A percentile compares a stretch with the other conserved stretches of the same genome.
Evolutionary conservation across 2,113 vertebrate genomes (phyloP).

Genomic region (Lasiurus borealis): DNA sequence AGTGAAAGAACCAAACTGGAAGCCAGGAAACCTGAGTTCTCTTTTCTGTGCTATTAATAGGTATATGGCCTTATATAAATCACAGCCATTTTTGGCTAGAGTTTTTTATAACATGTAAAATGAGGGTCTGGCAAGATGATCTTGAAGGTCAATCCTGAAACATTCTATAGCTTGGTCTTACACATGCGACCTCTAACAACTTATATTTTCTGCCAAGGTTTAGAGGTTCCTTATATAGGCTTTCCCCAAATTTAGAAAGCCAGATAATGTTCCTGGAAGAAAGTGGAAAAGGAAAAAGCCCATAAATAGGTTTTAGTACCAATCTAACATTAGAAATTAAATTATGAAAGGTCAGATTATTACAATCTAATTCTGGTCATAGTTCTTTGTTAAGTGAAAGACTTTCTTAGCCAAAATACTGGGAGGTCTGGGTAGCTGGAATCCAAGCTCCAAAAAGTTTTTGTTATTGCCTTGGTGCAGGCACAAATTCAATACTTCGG

Average conservation of each 20-base stretch:
- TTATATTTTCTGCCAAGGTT: constrained; percentile 74
- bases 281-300: constrained; percentile 61
- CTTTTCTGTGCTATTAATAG: constrained; percentile 37
- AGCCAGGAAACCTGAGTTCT: constrained; percentile 51
- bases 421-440: constrained; percentile 68
- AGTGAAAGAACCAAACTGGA: not conserved
- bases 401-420: constrained; percentile 67
- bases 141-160: constrained; percentile 73
- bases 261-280: constrained; percentile 80
- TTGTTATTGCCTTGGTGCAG: constrained; percentile 8
- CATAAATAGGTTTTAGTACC: constrained; percentile 77
- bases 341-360: constrained; percentile 70
- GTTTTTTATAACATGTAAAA: constrained; percentile 62
- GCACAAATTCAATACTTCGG: constrained; percentile 25
- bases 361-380: constrained; percentile 62
- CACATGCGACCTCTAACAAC: constrained; percentile 72
- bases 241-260: constrained; percentile 73
- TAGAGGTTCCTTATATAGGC: constrained; percentile 74
- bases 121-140: constrained; percentile 68
- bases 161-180: constrained; percentile 76
- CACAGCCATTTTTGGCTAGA: constrained; percentile 44
- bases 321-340: constrained; percentile 73
- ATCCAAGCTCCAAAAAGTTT: constrained; percentile 51
- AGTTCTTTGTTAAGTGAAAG: constrained; percentile 74
- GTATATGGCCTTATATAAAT: constrained; percentile 40